Conservation (phyloP, 2,113 vertebrate species). For the Rhinichthys klamathensis region DNA sequence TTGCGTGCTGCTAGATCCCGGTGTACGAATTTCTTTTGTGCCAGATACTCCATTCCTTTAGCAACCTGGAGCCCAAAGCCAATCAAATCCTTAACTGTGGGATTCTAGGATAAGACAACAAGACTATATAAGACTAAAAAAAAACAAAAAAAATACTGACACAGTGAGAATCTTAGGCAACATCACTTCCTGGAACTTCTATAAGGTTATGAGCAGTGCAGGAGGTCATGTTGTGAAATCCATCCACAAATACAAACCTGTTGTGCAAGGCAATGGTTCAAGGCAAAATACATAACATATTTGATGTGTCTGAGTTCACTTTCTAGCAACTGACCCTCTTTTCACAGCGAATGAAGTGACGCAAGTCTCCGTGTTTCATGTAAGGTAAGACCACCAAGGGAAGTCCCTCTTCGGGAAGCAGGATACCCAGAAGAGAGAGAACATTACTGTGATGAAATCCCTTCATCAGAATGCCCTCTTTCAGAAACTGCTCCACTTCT, state of each 20-base stretch:
- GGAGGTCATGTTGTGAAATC: conserved; percentile 4
- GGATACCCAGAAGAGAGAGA: conserved; percentile 88
- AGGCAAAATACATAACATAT: background rate
- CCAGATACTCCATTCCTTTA: conserved; percentile 93
- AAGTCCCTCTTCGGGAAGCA: conserved; percentile 86
- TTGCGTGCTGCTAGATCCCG: conserved; percentile 94
- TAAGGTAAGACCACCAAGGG: conserved; percentile 91
- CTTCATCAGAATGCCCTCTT: conserved; percentile 95
- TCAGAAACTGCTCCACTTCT: conserved; percentile 94
- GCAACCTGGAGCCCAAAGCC: conserved; percentile 95
- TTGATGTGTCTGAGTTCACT: background rate
- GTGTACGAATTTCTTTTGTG: conserved; percentile 93
- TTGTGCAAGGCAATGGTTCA: background rate
- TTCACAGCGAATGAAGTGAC: conserved; percentile 88
- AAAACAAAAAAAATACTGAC: background rate
- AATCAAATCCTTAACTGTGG: conserved; percentile 93
- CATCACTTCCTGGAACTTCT: background rate
- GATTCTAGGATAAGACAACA: conserved; percentile 77
- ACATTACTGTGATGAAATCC: conserved; percentile 89
- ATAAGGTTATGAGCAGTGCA: background rate
- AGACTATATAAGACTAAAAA: background rate
- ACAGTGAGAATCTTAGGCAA: background rate
- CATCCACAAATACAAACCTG: background rate
- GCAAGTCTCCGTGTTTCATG: conserved; percentile 93
- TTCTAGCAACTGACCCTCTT: conserved; percentile 76